These are phyloP conservation scores for Phortica variegata DNA, from an alignment of 1,140 invertebrate species.

Conservation along the genomic window DNA sequence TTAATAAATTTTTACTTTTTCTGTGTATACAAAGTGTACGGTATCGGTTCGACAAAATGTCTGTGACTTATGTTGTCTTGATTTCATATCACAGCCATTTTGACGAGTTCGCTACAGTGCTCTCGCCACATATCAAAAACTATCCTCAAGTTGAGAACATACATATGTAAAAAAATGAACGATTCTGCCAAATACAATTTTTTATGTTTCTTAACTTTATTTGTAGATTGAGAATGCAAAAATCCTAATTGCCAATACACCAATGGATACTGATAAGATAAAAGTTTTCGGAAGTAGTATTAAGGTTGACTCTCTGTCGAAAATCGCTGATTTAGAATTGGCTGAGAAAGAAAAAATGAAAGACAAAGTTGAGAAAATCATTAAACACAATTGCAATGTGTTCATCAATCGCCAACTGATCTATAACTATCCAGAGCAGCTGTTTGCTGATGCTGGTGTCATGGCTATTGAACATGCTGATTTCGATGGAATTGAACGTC, in stretches of 20 bases:
- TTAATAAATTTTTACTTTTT: neutral
- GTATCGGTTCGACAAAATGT: constrained; percentile 44
- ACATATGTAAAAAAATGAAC: neutral
- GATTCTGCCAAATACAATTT: neutral
- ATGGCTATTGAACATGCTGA: constrained; percentile 99
- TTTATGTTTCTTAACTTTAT: constrained; percentile 19
- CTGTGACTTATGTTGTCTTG: constrained; percentile 47
- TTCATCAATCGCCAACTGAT: constrained; percentile 99
- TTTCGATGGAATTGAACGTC: constrained; percentile 97
- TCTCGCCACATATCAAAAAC: too few species aligned
- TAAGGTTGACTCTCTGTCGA: constrained; percentile 95
- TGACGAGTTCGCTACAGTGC: constrained; percentile 54
- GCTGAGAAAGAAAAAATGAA: constrained; percentile 99
- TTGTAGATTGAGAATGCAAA: constrained; percentile 84
- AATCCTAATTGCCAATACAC: constrained; percentile 99
- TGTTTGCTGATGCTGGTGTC: constrained; percentile 96
- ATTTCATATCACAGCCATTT: constrained; percentile 57
- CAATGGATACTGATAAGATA: constrained; percentile 99
- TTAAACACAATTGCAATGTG: constrained; percentile 95
- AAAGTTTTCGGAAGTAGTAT: constrained; percentile 99
- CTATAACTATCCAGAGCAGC: constrained; percentile 99
- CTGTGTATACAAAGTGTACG: constrained; percentile 13
- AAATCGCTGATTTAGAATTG: constrained; percentile 95
- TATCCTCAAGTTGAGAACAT: constrained; percentile 9
- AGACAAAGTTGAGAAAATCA: constrained; percentile 96